Base-by-base conservation (phyloP, 2,113 vertebrate species). In the Sardina pilchardus region DNA sequence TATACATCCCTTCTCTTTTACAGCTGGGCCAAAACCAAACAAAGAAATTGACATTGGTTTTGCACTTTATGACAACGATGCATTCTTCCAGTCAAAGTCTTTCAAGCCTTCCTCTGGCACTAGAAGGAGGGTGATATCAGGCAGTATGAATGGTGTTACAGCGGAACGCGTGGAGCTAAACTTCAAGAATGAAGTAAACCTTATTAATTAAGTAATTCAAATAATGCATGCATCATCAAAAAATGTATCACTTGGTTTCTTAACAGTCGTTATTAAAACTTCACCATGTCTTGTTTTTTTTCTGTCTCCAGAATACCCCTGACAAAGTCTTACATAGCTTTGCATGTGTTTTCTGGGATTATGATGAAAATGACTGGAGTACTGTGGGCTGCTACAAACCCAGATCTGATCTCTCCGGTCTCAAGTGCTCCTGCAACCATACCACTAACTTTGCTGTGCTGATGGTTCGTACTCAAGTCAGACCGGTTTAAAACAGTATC, bases 381-480 rank as follows among this genome's bases (percentile, higher is more conserved):
- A 95, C 94, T 0, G 0, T 2, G 0, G 91, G 95, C 63, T 96
- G 96, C 85, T 21, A 8, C 0, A 96, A 95, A 89, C 24, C 4
- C 81, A 84, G 0, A 2, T 0, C 0, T 9, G 1, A 26, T 0
- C 9, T 71, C 1, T 85, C n/a, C 4, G n/a, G 88, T 0, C 39
- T 94, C 12, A 59, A 0, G 4, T 96, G 95, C 85, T 81, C 0
- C 26, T 96, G 95, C 81, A 92, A 94, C 81, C 94, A 96, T 83
- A 94, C 91, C 3, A 95, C 92, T 48, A 94, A 95, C 89, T 97
- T 96, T 80, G 94, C 94, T n/a, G 86, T 95, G 45, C 89, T 96
- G 56, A 95, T 96, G 94, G 94, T 94, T 91, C 92, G 92, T 81
- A 3, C 6, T 2, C 12, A 8, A 10, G 9, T 17, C 4, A 53